phyloP scores from a whole-genome alignment of 1,140 invertebrate species.

The Chymomyza costata region DNA sequence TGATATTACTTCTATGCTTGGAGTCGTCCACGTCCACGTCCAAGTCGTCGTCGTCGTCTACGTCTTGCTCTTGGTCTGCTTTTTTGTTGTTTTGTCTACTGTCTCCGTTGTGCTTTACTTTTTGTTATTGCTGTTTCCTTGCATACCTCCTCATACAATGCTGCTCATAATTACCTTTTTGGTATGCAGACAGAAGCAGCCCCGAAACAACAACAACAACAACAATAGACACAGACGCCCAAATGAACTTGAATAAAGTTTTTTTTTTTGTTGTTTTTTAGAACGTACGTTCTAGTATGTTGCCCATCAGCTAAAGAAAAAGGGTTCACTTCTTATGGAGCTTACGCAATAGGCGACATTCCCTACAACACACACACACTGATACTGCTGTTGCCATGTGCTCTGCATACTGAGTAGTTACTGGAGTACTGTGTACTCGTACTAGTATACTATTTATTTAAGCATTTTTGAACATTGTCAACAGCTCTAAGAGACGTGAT shows the following conservation, averaged over 20 bases:
- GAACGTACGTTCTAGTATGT: slow-evolving; percentile 18
- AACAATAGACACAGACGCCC: slow-evolving; percentile 19
- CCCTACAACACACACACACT: too few relatives aligned
- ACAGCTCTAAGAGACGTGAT: too few relatives aligned
- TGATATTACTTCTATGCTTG: slow-evolving; percentile 50
- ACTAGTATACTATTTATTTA: too few relatives aligned
- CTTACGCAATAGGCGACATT: slow-evolving; percentile 25
- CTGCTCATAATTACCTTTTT: slow-evolving; percentile 70
- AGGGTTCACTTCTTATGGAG: slow-evolving; percentile 3
- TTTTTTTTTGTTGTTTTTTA: slow-evolving; percentile 20
- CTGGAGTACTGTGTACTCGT: too few relatives aligned
- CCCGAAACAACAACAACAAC: slow-evolving; percentile 12
- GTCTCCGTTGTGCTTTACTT: slow-evolving; percentile 40
- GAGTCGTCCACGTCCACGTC: slow-evolving; percentile 15
- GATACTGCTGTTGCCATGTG: too few relatives aligned
- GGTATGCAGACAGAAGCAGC: slow-evolving; percentile 66
- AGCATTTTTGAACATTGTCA: too few relatives aligned
- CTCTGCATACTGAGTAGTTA: slow-evolving; percentile 39
- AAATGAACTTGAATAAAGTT: slow-evolving; percentile 33
- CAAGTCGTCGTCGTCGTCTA: background rate
- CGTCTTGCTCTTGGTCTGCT: background rate
- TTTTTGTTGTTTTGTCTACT: background rate
- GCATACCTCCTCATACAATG: slow-evolving; percentile 27
- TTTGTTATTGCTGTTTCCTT: slow-evolving; percentile 57
- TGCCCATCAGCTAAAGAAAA: too few relatives aligned